phyloP scores from a whole-genome alignment of 2,797 vertebrate genomes.

The Tinamus major region DNA sequence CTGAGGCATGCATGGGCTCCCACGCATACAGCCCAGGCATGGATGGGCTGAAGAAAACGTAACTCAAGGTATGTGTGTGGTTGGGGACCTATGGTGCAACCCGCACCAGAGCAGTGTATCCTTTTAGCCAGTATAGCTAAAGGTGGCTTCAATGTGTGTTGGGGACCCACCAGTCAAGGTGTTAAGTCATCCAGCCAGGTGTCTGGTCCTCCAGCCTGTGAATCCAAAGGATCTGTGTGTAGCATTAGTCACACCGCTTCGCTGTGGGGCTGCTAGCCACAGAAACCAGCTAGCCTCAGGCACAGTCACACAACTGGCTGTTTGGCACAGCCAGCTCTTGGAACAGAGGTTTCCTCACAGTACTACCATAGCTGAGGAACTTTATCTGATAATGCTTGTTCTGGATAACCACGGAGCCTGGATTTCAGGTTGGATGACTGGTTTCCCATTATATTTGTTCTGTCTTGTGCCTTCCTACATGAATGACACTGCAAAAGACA shows the following conservation, averaged over 20 bases:
- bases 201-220: neutral
- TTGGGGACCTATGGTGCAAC: neutral
- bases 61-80: neutral
- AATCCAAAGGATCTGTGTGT: neutral
- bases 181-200: neutral
- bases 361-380: neutral
- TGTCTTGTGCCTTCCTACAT: slow-evolving; percentile 42
- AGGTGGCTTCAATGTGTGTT: neutral
- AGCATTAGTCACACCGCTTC: neutral
- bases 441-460: slow-evolving; percentile 28
- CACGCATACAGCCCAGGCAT: neutral
- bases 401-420: neutral
- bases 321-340: neutral
- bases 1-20: neutral
- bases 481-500: slow-evolving; percentile 41
- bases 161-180: neutral
- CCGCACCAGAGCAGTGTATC: neutral
- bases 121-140: neutral
- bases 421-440: slow-evolving; percentile 10
- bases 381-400: neutral
- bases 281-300: neutral
- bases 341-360: slow-evolving; percentile 19
- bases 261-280: neutral
- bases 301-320: slow-evolving; percentile 8
- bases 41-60: neutral